Evolutionary conservation across 2,797 vertebrate genomes (phyloP).

Genomic region (Mus caroli): DNA sequence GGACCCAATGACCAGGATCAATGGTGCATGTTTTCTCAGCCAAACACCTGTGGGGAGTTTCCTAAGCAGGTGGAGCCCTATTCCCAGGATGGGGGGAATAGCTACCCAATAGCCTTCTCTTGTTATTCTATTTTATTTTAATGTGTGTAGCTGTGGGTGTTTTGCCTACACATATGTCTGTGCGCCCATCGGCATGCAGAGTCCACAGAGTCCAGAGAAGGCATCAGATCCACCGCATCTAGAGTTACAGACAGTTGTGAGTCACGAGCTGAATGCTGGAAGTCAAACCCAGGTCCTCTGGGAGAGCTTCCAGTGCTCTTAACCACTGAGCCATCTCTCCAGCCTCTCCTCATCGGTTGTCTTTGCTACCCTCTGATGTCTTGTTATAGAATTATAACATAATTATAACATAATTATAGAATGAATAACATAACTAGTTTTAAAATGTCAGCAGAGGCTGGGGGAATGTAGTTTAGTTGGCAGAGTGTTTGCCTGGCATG

Average conservation of each 20-base stretch:
- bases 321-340: not conserved
- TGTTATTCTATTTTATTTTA: not conserved
- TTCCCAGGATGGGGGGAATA: not conserved
- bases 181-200: not conserved
- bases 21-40: not conserved
- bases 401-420: not conserved
- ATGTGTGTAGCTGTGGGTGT: not conserved
- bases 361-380: not conserved
- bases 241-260: not conserved
- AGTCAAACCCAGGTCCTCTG: not conserved
- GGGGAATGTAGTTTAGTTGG: not conserved
- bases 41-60: not conserved
- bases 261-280: not conserved
- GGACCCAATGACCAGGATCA: not conserved
- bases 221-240: not conserved
- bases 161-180: not conserved
- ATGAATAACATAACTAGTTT: not conserved
- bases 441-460: not conserved
- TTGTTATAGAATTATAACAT: conserved; percentile 17
- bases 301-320: not conserved
- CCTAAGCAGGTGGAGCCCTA: not conserved
- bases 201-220: not conserved
- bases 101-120: rapidly evolving
- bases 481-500: not conserved
- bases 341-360: not conserved